Evolutionary conservation across 37 sponge, comb jelly and placozoan genomes (phyloP), one percentile per base, ranked within the genome.

Genomic region (Chondrilla cf. caribensis): DNA sequence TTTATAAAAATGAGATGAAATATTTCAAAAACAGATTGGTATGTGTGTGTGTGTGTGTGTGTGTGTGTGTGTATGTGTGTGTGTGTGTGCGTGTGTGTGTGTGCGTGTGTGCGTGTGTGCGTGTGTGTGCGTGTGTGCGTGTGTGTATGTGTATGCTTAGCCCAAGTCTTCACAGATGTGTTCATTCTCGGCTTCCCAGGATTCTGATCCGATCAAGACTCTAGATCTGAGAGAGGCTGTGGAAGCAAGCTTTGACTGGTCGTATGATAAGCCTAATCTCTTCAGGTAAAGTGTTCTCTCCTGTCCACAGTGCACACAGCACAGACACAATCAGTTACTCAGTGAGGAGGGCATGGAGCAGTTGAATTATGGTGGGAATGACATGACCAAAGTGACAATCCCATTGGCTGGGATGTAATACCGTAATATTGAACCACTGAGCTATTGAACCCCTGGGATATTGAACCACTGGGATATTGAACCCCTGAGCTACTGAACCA

Each of bases 1-100:
- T 73, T n/a, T 73, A 6, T 9, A 73, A 42, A 25, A 73, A 73
- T 40, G 76, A 73, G 25, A 21, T 73, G 25, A 73, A 73, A 7
- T 73, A 73, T 38, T 73, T 36, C 36, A 37, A n/a, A 4, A 37
- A 39, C 7, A 37, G 76, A 39, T 70, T 31, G 38, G 71, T 70
- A 29, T 19, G 71, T 70, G 64, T 60, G 64, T 60, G 64, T 60
- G 64, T 60, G 64, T 26, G 29, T 60, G 22, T 60, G 64, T 60
- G 8, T 60, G 64, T 60, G 64, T 60, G 64, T 60, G 64, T 60
- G 64, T 60, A 22, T 60, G 64, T 60, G 64, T 54, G 64, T 60
- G 64, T 60, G 64, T 60, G 64, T 60, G 64, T 60, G 8, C 15
- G 64, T 60, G 64, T 60, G 64, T 60, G 64, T 60, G 64, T 60